Base-by-base conservation (phyloP, 2,888 invertebrate species). In the Eupithecia insigniata region DNA sequence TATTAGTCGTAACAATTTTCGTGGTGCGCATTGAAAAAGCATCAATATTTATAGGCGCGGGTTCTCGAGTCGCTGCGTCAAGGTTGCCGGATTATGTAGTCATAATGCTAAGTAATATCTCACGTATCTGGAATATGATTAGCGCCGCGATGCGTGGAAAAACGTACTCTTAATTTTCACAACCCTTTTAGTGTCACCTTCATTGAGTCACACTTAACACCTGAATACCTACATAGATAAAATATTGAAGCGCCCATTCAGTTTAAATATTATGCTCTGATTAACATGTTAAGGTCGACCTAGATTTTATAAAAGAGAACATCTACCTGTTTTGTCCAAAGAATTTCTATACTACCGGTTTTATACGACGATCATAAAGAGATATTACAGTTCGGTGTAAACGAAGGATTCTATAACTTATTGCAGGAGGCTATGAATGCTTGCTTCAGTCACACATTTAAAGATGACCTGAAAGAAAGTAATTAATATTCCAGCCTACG, bases 1-100 rank as follows among this genome's bases (percentile, higher is more conserved):
- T 79, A 79, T 79, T 76, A 79, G 77, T 76, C 77, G 77, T 79
- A 76, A 79, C 78, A 77, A 78, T 79, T 79, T 79, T 76, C 46
- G 75, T 71, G 69, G 73, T 71, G 71, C 70, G 76, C 78, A 78
- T 79, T 78, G 74, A 77, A 79, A 77, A 74, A 66, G 72, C 78
- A 79, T 79, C 74, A 79, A 79, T 79, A 78, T 79, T 79, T 78
- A 79, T 76, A 76, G 77, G 71, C 36, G 72, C 67, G 72, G 75
- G 76, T 67, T 72, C 58, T 70, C 66, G 71, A 69, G 71, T 60
- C 74, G 39, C 66, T 66, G 66, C 28, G 58, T 46, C 67, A 73
- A 73, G 74, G 76, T 69, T 69, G 30, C 67, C 60, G 71, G 69
- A 72, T 76, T 69, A 76, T 71, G 67, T 71, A 76, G 36, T 73